These are phyloP conservation scores for Tenualosa thibaudeaui DNA, from an alignment of 2,797 vertebrate genomes.

Conservation along the genomic window DNA sequence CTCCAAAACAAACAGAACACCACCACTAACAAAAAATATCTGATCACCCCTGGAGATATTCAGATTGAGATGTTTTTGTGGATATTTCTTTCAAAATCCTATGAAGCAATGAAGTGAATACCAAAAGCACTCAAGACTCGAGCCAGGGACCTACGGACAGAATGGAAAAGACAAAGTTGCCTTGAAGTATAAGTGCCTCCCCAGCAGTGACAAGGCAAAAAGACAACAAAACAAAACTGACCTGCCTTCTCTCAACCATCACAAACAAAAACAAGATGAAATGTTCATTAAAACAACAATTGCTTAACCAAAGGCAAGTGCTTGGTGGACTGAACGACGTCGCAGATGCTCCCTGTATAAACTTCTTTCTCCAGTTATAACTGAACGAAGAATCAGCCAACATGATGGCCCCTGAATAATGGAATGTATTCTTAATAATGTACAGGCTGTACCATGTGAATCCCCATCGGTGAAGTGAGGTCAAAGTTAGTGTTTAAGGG, in stretches of 20 bases:
- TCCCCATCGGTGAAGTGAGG: neutral
- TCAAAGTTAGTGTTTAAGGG: no score
- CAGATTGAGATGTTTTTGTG: conserved; percentile 4
- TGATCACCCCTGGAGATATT: neutral
- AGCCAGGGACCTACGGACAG: neutral
- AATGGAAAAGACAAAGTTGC: neutral
- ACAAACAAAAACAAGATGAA: conserved; percentile 6
- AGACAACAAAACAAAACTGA: neutral
- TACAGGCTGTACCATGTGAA: neutral
- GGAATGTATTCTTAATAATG: no score
- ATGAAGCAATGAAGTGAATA: neutral
- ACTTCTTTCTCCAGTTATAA: neutral
- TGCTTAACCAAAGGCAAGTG: neutral
- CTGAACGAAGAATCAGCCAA: neutral
- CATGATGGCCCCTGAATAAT: neutral
- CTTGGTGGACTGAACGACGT: neutral
- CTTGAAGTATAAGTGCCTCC: neutral
- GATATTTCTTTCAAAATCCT: neutral
- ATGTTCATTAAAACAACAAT: neutral
- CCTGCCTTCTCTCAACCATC: neutral
- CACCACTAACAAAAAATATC: neutral
- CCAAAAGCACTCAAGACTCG: neutral
- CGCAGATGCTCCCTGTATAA: neutral
- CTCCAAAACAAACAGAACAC: neutral
- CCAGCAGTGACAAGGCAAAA: neutral